Evolutionary conservation across 2,113 vertebrate genomes (phyloP).

Genomic region (Lophotis ruficrista): DNA sequence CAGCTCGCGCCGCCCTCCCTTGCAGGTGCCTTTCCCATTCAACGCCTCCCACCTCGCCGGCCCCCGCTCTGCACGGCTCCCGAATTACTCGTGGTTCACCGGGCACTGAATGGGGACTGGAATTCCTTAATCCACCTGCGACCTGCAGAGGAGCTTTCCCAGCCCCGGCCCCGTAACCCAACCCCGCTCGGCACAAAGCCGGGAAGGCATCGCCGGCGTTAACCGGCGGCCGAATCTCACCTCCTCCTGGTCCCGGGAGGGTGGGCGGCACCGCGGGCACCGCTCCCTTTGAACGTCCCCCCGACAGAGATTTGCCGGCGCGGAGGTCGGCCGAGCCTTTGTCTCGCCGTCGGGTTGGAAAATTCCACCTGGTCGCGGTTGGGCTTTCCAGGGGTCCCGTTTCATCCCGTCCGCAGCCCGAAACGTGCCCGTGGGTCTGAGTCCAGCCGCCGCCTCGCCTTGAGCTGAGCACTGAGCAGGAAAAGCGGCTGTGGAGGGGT

Average conservation of each 20-base stretch:
- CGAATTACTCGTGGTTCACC: slow-evolving; percentile 14
- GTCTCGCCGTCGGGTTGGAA: not conserved
- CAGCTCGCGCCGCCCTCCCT: not conserved
- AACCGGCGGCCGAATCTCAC: not conserved
- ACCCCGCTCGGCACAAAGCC: not conserved
- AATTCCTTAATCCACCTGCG: slow-evolving; percentile 65
- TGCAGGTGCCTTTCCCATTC: not conserved
- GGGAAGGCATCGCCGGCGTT: not conserved
- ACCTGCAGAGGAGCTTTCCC: slow-evolving; percentile 15
- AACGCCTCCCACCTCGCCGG: not conserved
- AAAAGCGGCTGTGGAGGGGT: rapidly evolving
- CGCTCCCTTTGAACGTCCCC: not conserved
- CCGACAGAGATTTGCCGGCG: not conserved
- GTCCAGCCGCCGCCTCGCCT: not conserved
- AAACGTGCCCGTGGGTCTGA: rapidly evolving
- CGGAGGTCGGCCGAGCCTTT: not conserved
- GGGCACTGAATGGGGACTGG: slow-evolving; percentile 42
- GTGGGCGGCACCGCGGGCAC: not conserved
- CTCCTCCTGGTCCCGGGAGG: not conserved
- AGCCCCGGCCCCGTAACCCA: slow-evolving; percentile 40
- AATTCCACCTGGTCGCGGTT: not conserved
- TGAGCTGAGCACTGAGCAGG: no score
- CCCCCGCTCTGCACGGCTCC: not conserved
- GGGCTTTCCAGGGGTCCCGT: not conserved
- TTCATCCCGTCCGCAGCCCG: not conserved